Percentiles rank a stretch among this genome's conserved stretches.
Evolutionary conservation across 2,888 invertebrate genomes (phyloP).

Genomic region (Andrena haemorrhoa): DNA sequence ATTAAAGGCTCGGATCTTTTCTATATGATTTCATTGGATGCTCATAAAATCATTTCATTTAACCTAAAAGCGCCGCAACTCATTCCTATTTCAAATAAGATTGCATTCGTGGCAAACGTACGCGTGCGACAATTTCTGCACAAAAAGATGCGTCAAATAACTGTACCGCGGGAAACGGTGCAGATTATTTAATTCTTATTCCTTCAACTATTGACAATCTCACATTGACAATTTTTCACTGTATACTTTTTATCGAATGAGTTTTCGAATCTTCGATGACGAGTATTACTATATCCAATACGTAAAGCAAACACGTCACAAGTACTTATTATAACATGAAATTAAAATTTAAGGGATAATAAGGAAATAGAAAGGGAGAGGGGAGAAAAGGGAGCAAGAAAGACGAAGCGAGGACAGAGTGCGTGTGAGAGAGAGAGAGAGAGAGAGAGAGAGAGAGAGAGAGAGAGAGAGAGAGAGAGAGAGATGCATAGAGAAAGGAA

Average conservation of each 20-base stretch:
- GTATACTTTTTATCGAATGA: neutral
- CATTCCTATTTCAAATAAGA: neutral
- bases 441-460: neutral
- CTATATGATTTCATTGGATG: too few species aligned
- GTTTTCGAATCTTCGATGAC: constrained; percentile 21
- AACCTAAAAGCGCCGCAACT: neutral
- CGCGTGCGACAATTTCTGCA: neutral
- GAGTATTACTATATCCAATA: constrained; percentile 13
- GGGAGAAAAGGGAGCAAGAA: neutral
- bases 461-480: constrained; percentile 10
- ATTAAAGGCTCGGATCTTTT: neutral
- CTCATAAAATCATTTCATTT: too few species aligned
- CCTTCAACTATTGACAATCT: neutral
- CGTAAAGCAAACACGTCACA: constrained; percentile 11
- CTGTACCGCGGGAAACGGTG: neutral
- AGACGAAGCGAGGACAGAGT: neutral
- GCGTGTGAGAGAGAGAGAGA: neutral
- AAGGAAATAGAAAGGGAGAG: constrained; percentile 24
- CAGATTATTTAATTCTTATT: constrained; percentile 17
- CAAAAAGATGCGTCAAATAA: neutral
- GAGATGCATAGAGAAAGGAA: constrained; percentile 49
- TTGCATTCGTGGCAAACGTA: neutral
- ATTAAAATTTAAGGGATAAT: constrained; percentile 19
- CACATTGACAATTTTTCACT: neutral
- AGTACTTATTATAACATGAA: constrained; percentile 17